phyloP scores from a whole-genome alignment of 2,888 invertebrate species.

The Pristionchus entomophagus region DNA sequence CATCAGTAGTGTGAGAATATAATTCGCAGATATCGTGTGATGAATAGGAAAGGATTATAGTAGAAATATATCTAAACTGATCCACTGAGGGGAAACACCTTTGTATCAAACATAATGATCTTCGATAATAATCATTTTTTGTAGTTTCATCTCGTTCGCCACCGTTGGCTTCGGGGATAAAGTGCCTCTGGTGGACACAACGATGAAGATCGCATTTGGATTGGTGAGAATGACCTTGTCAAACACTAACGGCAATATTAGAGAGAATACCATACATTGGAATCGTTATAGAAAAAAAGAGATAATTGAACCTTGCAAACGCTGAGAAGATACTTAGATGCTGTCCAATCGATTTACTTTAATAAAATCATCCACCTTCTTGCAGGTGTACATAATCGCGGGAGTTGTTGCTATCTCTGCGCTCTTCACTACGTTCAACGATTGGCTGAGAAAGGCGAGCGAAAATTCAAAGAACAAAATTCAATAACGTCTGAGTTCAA shows the following conservation, averaged over 20 bases:
- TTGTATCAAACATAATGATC: too few relatives aligned
- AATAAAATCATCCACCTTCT: not conserved
- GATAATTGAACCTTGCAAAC: not conserved
- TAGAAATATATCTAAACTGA: too few relatives aligned
- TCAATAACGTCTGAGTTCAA: too few relatives aligned
- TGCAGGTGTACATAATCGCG: slow-evolving; percentile 46
- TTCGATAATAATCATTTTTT: not conserved
- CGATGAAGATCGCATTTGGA: not conserved
- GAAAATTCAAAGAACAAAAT: not conserved
- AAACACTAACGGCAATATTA: not conserved
- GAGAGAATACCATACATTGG: not conserved
- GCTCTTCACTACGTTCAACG: slow-evolving; percentile 49
- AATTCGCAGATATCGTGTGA: too few relatives aligned
- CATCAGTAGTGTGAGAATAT: not conserved
- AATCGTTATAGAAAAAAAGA: not conserved
- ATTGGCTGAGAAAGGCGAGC: slow-evolving; percentile 47
- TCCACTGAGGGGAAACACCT: too few relatives aligned
- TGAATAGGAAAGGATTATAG: too few relatives aligned
- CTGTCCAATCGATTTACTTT: too few relatives aligned
- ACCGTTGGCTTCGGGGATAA: slow-evolving; percentile 41
- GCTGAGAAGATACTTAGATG: too few relatives aligned
- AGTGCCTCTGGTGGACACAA: not conserved
- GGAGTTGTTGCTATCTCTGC: slow-evolving; percentile 52
- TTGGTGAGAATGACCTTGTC: not conserved
- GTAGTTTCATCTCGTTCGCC: slow-evolving; percentile 44